Evolutionary conservation across 2,888 invertebrate species (phyloP).

Genomic region (Phortica okadai): DNA sequence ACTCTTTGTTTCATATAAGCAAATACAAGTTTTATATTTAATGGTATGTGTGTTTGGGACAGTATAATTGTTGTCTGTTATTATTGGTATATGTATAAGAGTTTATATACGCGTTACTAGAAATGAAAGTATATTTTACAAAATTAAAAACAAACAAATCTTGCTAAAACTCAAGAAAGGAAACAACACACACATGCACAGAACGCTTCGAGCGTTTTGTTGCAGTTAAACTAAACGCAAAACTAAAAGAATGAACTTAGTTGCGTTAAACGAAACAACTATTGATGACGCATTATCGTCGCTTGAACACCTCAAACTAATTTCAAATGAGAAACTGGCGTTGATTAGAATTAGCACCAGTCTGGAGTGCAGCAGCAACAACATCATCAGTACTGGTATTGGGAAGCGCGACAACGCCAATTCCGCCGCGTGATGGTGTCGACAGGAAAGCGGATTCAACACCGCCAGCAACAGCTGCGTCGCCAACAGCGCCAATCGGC

Average conservation of each 20-base stretch:
- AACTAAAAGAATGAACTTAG: background rate
- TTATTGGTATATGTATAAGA: background rate
- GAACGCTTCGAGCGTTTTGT: background rate
- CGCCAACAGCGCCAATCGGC: constrained; percentile 55
- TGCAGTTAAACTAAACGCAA: constrained; percentile 1
- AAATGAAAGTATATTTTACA: background rate
- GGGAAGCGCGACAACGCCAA: constrained; percentile 75
- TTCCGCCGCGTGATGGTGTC: constrained; percentile 73
- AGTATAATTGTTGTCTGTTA: background rate
- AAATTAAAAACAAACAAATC: background rate
- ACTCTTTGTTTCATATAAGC: background rate
- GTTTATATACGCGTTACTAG: background rate
- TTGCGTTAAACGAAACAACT: background rate
- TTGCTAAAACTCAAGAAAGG: background rate
- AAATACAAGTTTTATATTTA: background rate
- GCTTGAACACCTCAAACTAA: constrained; percentile 53
- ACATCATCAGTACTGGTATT: constrained; percentile 38
- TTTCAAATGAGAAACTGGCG: constrained; percentile 61
- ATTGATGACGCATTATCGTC: constrained; percentile 1
- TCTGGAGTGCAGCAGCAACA: constrained; percentile 29
- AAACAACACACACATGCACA: background rate
- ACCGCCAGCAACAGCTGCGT: constrained; percentile 30
- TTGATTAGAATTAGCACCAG: constrained; percentile 40
- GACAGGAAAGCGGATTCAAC: constrained; percentile 71
- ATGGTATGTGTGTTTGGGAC: background rate